Evolutionary conservation across 2,888 invertebrate species (phyloP), one percentile per base, ranked within the genome.

Genomic region (Cheilosia variabilis): DNA sequence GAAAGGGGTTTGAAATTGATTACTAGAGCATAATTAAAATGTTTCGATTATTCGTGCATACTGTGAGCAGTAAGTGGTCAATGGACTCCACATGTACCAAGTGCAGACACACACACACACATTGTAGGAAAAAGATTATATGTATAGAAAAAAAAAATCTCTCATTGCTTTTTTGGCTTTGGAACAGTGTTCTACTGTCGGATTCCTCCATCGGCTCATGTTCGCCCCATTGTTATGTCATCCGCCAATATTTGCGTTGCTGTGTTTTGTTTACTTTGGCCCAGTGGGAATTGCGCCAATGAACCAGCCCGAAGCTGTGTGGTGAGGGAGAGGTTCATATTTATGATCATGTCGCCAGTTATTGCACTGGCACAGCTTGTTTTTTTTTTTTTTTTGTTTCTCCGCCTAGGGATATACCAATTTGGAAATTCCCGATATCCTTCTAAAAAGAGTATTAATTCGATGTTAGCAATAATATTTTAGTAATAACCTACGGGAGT

Each of bases 1-100:
- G 19, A 86, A 63, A 72, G 62, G 80, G 76, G 62, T 80, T 86
- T 78, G 82, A 87, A 87, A 87, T 87, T 87, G 87, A 87, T 87
- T 82, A 87, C 87, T 87, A 60, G 87, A 87, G 87, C 87, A 82
- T 87, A 87, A 87, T 87, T 87, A 87, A 87, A 87, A 87, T 82
- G 87, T 82, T 87, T 87, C 87, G 82, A 87, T 82, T 87, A 86
- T 81, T 86, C 86, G 81, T 77, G 86, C 86, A 81, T 72, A 68
- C 71, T 68, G 65, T 58, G 55, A 68, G 60, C 58, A 65, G 86
- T 53, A 66, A 81, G 81, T 81, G 86, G 86, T 86, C 86, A 86
- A 77, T 81, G 81, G 76, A 80, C 80, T 75, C 24, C 68, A 19
- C 43, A 27, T 27, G 27, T 27, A 27, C 27, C 37, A 9, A 37